Evolutionary conservation across 2,797 vertebrate species (phyloP).

Genomic region (Furcifer pardalis): DNA sequence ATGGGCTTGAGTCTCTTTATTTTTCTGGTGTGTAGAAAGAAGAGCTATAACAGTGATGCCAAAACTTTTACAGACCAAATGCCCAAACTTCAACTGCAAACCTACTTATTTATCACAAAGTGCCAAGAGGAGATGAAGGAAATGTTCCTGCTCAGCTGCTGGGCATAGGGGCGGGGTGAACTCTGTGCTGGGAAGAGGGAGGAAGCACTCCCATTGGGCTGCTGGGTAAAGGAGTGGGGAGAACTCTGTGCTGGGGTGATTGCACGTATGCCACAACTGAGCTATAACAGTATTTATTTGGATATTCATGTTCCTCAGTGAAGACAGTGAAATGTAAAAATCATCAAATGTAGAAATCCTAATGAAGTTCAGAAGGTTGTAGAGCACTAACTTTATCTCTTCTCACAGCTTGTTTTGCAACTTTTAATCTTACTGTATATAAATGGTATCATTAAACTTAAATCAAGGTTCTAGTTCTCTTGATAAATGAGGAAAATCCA

Average conservation of each 20-base stretch:
- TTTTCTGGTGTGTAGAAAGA: background rate
- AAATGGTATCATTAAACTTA: background rate
- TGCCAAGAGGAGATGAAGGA: too few relatives aligned
- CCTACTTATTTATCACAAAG: too few relatives aligned
- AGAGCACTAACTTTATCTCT: background rate
- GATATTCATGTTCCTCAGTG: background rate
- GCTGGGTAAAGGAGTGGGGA: too few relatives aligned
- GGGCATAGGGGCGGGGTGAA: too few relatives aligned
- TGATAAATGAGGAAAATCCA: background rate
- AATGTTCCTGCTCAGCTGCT: too few relatives aligned
- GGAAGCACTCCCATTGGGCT: too few relatives aligned
- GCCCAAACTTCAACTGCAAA: too few relatives aligned
- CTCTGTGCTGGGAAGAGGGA: too few relatives aligned
- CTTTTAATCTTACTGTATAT: background rate
- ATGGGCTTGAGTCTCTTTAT: background rate
- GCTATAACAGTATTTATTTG: background rate
- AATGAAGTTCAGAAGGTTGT: background rate
- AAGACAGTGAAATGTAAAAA: conserved; percentile 28
- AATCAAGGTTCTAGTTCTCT: background rate
- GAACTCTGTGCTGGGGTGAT: too few relatives aligned
- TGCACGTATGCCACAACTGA: too few relatives aligned
- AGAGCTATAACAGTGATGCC: background rate
- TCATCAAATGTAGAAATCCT: conserved; percentile 20
- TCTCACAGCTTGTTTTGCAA: background rate
- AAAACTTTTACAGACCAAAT: too few relatives aligned